Base-by-base conservation (phyloP, 2,888 invertebrate species). In the Pantelozetes paolii region DNA sequence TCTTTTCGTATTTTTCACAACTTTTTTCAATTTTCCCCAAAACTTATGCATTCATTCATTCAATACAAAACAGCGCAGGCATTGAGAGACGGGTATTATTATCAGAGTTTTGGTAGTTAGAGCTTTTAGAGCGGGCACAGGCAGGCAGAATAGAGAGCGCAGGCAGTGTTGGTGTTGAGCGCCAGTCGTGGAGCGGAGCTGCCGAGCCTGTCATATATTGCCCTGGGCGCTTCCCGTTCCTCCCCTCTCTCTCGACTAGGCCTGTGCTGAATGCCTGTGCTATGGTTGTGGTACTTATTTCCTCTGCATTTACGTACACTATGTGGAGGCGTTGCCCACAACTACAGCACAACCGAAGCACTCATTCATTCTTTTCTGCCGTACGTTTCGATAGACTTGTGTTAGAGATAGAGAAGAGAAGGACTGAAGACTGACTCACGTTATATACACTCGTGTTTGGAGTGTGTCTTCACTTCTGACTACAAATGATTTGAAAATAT, bases 261-360 rank as follows among this genome's bases (percentile, higher is more conserved):
- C 59, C 59, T 59, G 59, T 59, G 32, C 30, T 59, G 59, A 36
- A 2, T 45, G 62, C 62, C 62, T 64, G 62, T 64, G 20, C 32
- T 64, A 2, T 13, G 62, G 15, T 15, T 36, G 32, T 64, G n/a
- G 30, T 32, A 59, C 20, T 23, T 23, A 69, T 69, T 69, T 69
- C 69, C 69, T 69, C 69, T 69, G 69, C 69, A 45, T 69, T 69
- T 69, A 69, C 69, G 69, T 69, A 69, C 69, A 69, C 69, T 69
- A 69, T 69, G 42, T 69, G 69, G 69, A 69, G 69, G 69, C 69
- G 69, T 69, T 69, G 26, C 69, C 45, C 26, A 64, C 62, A 64
- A 64, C 62, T 64, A 64, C 32, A 64, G 62, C 62, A 64, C 62
- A 64, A 64, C 62, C 30, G 30, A 15, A 64, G 62, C 62, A 69